phyloP scores from a whole-genome alignment of 2,797 vertebrate genomes.

The Dendrocincla fuliginosa region DNA sequence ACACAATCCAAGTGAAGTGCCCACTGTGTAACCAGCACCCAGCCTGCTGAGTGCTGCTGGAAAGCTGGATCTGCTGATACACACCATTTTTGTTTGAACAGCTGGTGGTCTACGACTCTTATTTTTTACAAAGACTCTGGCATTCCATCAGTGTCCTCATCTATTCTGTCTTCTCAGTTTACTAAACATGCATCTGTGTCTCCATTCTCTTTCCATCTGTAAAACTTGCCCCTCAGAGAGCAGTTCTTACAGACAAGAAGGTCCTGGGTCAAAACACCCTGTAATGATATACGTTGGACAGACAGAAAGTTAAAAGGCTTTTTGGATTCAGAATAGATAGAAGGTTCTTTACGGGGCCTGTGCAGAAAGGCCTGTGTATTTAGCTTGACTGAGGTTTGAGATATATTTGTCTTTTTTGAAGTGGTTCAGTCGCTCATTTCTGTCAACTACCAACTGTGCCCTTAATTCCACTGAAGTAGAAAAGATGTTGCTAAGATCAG shows the following conservation, averaged over 20 bases:
- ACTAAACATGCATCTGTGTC: background rate
- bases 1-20: background rate
- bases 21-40: background rate
- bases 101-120: background rate
- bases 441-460: conserved; percentile 54
- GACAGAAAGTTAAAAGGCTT: background rate
- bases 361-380: background rate
- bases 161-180: background rate
- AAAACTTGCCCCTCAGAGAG: background rate
- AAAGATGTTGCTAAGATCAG: conserved; percentile 57
- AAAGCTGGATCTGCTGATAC: background rate
- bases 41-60: background rate
- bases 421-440: background rate
- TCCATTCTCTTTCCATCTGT: background rate
- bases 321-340: background rate
- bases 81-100: conserved; percentile 13
- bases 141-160: background rate
- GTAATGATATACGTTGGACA: background rate
- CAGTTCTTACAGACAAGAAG: background rate
- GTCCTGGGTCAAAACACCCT: background rate
- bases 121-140: background rate
- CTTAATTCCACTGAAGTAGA: conserved; percentile 46
- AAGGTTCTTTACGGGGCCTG: background rate
- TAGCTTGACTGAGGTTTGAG: conserved; percentile 5
- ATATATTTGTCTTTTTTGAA: conserved; percentile 50